These are phyloP conservation scores for Caenorhabditis afra DNA, from an alignment of 2,888 invertebrate species.

Conservation along the genomic window DNA sequence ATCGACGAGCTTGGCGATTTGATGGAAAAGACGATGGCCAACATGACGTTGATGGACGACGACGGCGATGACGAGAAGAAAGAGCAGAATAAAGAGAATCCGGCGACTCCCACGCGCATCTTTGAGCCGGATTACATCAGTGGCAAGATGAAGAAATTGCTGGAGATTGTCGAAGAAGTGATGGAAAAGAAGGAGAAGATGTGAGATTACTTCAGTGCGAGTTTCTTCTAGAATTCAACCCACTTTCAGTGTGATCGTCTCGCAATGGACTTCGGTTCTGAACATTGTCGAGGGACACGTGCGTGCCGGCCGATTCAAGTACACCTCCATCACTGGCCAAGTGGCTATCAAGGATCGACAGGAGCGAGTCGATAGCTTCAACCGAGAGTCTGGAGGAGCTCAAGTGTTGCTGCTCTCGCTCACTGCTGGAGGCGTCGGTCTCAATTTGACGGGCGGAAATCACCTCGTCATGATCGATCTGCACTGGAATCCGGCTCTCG, in stretches of 20 bases:
- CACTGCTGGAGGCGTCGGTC: slow-evolving; percentile 94
- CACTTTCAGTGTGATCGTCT: slow-evolving; percentile 85
- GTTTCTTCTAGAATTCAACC: neutral
- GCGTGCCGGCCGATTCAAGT: slow-evolving; percentile 70
- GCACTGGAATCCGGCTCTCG: slow-evolving; percentile 96
- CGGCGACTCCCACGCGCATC: slow-evolving; percentile 51
- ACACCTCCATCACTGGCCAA: slow-evolving; percentile 87
- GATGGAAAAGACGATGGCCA: slow-evolving; percentile 69
- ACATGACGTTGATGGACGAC: slow-evolving; percentile 62
- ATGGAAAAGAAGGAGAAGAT: slow-evolving; percentile 61
- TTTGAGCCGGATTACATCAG: slow-evolving; percentile 63
- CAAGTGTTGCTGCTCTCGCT: slow-evolving; percentile 88
- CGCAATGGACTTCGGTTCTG: slow-evolving; percentile 92
- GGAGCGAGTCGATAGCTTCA: slow-evolving; percentile 85
- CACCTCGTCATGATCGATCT: slow-evolving; percentile 92
- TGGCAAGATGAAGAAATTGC: slow-evolving; percentile 51
- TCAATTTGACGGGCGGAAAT: slow-evolving; percentile 93
- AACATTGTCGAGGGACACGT: slow-evolving; percentile 87
- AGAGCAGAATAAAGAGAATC: neutral
- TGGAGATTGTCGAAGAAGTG: slow-evolving; percentile 59
- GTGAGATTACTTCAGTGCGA: slow-evolving; percentile 31
- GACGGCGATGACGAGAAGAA: slow-evolving; percentile 36
- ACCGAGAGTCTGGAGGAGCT: slow-evolving; percentile 84
- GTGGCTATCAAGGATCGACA: slow-evolving; percentile 83
- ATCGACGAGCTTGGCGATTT: slow-evolving; percentile 35